These are phyloP conservation scores for Orchesellides sinensis DNA, from an alignment of 2,888 invertebrate species.

Conservation along the genomic window DNA sequence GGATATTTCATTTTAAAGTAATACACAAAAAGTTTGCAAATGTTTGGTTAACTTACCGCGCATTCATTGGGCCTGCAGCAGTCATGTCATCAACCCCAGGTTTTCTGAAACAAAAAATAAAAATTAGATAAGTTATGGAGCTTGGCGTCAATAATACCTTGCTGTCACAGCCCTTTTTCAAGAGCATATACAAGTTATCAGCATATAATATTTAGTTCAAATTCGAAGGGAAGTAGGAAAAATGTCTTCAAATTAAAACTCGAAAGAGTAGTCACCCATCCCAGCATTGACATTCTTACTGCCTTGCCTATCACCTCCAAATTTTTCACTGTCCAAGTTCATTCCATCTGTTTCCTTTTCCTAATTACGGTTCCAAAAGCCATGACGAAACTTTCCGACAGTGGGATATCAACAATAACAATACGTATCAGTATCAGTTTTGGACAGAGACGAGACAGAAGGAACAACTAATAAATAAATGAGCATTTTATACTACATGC, in stretches of 20 bases:
- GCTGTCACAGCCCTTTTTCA: not conserved
- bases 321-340: constrained; percentile 52
- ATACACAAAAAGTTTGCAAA: no score
- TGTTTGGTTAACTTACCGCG: constrained; percentile 68
- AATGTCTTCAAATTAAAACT: no score
- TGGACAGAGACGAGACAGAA: constrained; percentile 6
- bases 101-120: constrained; percentile 67
- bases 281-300: no score
- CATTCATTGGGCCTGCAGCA: constrained; percentile 69
- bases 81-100: constrained; percentile 74
- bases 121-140: not conserved
- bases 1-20: no score
- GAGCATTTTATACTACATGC: constrained; percentile 43
- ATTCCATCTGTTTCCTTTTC: constrained; percentile 10
- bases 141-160: not conserved
- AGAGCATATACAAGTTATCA: not conserved
- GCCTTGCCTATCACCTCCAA: constrained; percentile 9
- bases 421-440: no score
- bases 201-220: no score
- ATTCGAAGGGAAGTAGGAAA: no score
- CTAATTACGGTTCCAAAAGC: constrained; percentile 25
- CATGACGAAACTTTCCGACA: not conserved
- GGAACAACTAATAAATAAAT: constrained; percentile 36
- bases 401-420: constrained; percentile 8
- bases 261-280: no score